Evolutionary conservation across 2,888 invertebrate genomes (phyloP).

Genomic region (Creontiades dilutus): DNA sequence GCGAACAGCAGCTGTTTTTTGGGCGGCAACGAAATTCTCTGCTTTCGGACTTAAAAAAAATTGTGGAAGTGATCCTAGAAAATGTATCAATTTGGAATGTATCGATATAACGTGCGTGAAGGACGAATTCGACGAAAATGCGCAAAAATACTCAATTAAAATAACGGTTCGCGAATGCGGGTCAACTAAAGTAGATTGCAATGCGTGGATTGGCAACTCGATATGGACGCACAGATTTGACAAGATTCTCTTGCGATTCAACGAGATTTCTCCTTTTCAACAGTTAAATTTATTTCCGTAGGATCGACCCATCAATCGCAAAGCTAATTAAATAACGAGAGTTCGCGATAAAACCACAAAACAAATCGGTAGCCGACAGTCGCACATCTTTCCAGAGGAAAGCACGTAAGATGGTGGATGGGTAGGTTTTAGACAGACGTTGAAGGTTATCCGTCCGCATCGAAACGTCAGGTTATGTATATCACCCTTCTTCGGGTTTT

Average conservation of each 20-base stretch:
- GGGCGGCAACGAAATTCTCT: background rate
- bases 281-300: background rate
- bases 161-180: conserved; percentile 32
- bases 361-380: background rate
- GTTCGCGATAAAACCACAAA: background rate
- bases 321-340: background rate
- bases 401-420: background rate
- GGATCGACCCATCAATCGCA: background rate
- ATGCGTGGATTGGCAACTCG: conserved; percentile 4
- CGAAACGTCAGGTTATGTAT: conserved; percentile 24
- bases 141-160: background rate
- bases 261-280: background rate
- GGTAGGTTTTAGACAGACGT: conserved; percentile 27
- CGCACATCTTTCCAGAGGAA: background rate
- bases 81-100: too few species aligned
- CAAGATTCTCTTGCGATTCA: background rate
- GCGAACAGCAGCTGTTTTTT: background rate
- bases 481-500: background rate
- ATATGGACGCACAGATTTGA: background rate
- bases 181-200: conserved; percentile 11
- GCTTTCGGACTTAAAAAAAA: background rate
- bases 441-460: background rate
- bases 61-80: too few species aligned
- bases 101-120: too few species aligned
- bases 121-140: background rate